These are phyloP conservation scores for Diloba caeruleocephala DNA, from an alignment of 2,888 invertebrate genomes.

Conservation along the genomic window DNA sequence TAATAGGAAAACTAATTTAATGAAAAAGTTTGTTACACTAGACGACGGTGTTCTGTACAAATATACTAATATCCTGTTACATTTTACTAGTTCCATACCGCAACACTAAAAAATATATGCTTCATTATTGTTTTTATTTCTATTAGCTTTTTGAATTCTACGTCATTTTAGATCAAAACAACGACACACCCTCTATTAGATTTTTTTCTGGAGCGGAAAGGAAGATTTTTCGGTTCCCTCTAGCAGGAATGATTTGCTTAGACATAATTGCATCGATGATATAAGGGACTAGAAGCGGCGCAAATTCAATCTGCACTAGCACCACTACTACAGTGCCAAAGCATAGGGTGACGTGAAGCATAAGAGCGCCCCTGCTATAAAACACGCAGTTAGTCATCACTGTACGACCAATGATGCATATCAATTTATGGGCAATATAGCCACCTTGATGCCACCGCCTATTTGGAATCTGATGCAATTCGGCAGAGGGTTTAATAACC, in stretches of 20 bases:
- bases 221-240: background rate
- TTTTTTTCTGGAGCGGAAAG: background rate
- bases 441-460: too few species aligned
- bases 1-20: background rate
- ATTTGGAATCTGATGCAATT: too few species aligned
- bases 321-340: too few species aligned
- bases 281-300: too few species aligned
- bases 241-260: background rate
- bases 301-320: too few species aligned
- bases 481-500: too few species aligned
- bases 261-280: background rate
- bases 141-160: background rate
- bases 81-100: background rate
- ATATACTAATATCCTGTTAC: background rate
- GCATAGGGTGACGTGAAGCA: too few species aligned
- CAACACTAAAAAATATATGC: background rate
- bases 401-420: too few species aligned
- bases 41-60: background rate
- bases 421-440: too few species aligned
- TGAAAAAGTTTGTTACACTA: background rate
- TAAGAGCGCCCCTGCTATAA: too few species aligned
- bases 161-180: background rate
- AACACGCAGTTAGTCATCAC: too few species aligned
- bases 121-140: background rate
- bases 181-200: background rate